These are phyloP conservation scores for Oligia strigilis DNA, from an alignment of 2,888 invertebrate genomes.

Conservation along the genomic window DNA sequence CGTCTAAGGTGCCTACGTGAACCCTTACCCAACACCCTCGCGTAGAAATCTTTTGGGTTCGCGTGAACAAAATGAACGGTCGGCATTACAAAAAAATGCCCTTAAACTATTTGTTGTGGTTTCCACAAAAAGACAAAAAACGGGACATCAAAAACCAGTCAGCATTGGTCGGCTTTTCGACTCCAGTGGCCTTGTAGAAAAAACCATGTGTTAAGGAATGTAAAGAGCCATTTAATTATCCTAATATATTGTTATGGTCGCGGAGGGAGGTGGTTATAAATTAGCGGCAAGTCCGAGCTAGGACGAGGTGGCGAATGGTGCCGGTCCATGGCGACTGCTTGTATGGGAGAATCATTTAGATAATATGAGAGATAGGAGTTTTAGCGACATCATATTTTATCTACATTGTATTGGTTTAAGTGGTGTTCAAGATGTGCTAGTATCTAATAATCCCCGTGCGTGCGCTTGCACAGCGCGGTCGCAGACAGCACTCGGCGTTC, in stretches of 20 bases:
- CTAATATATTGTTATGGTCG: conserved; percentile 90
- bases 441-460: conserved; percentile 53
- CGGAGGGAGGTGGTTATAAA: conserved; percentile 88
- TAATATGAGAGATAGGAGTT: conserved; percentile 46
- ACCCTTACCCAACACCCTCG: conserved; percentile 61
- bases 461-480: conserved; percentile 46
- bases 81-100: conserved; percentile 85
- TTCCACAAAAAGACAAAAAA: conserved; percentile 87
- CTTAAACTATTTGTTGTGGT: conserved; percentile 89
- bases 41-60: conserved; percentile 73
- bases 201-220: conserved; percentile 90
- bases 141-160: conserved; percentile 88
- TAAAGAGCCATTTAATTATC: conserved; percentile 91
- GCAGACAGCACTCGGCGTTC: conserved; percentile 67
- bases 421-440: conserved; percentile 37
- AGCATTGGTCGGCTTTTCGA: conserved; percentile 89
- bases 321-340: conserved; percentile 58
- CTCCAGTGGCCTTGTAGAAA: conserved; percentile 86
- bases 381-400: conserved; percentile 55
- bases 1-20: conserved; percentile 43
- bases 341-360: conserved; percentile 52
- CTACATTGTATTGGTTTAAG: conserved; percentile 47
- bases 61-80: conserved; percentile 85
- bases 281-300: conserved; percentile 80
- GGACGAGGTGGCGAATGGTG: conserved; percentile 83